A percentile compares a stretch with the other conserved stretches of the same genome.
phyloP scores from a whole-genome alignment of 2,797 vertebrate genomes.

The Tauraco hartlaubi region DNA sequence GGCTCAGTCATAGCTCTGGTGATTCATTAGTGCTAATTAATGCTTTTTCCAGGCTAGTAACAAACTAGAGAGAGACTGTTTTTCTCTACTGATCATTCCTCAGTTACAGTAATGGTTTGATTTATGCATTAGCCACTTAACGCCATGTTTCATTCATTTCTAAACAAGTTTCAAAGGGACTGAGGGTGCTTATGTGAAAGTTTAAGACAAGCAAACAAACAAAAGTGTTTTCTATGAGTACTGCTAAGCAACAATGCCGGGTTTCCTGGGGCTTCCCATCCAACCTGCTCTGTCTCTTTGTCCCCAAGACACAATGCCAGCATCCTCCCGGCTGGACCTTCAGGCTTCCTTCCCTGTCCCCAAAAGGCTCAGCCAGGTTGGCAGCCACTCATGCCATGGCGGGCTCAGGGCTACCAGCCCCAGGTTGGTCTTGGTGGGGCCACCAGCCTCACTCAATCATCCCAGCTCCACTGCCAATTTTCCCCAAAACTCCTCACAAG shows the following conservation, averaged over 20 bases:
- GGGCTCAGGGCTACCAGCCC: rapidly evolving
- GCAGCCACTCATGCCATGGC: rapidly evolving
- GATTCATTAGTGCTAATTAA: slow-evolving; percentile 84
- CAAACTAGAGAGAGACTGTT: slow-evolving; percentile 65
- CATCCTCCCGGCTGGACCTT: background rate
- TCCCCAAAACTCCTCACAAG: background rate
- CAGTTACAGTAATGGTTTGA: slow-evolving; percentile 74
- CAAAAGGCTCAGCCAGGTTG: rapidly evolving
- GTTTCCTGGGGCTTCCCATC: background rate
- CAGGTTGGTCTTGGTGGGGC: rapidly evolving
- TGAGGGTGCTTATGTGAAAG: background rate
- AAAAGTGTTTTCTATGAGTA: background rate
- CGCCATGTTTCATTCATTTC: slow-evolving; percentile 51
- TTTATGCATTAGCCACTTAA: slow-evolving; percentile 60
- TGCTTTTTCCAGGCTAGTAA: slow-evolving; percentile 74
- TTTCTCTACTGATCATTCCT: slow-evolving; percentile 75
- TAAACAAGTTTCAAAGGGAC: slow-evolving; percentile 42
- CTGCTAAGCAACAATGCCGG: background rate
- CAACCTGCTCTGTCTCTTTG: background rate
- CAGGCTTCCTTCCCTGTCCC: rapidly evolving
- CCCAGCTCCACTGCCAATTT: background rate
- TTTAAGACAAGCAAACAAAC: slow-evolving; percentile 10
- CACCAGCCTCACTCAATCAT: rapidly evolving
- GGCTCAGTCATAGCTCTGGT: slow-evolving; percentile 55
- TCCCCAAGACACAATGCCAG: rapidly evolving